Percentiles rank a stretch among this genome's conserved stretches.
These are phyloP conservation scores for Platycnemis pennipes DNA, from an alignment of 2,888 invertebrate genomes.

Conservation along the genomic window DNA sequence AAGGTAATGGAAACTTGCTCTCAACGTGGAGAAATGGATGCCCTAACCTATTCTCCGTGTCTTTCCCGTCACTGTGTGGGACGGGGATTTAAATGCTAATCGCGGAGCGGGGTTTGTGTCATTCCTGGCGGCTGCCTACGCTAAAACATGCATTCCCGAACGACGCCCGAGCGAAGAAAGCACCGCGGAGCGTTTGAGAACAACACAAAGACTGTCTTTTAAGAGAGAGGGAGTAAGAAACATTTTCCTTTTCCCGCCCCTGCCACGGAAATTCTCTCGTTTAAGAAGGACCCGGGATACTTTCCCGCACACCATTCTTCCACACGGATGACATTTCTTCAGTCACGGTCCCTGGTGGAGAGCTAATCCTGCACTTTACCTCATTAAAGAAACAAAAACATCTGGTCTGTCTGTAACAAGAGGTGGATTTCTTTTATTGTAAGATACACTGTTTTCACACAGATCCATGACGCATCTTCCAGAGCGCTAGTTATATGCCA, in stretches of 20 bases:
- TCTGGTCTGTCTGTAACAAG: neutral
- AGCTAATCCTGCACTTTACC: neutral
- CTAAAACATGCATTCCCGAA: neutral
- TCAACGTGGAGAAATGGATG: neutral
- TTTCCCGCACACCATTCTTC: neutral
- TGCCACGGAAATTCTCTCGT: too few species aligned
- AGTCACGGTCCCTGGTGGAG: neutral
- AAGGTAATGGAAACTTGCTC: neutral
- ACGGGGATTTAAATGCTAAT: neutral
- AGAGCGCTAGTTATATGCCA: too few species aligned
- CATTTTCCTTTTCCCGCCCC: too few species aligned
- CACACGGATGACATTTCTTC: neutral
- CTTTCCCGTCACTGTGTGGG: neutral
- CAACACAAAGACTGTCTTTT: slow-evolving; percentile 6
- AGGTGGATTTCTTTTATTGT: neutral
- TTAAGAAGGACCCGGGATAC: too few species aligned
- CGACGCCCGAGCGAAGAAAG: neutral
- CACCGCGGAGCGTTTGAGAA: neutral
- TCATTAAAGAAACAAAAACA: neutral
- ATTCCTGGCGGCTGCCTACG: too few species aligned
- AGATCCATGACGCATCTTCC: too few species aligned
- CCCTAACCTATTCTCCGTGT: neutral
- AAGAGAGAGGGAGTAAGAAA: neutral
- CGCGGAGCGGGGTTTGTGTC: neutral
- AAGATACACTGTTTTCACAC: too few species aligned